phyloP scores from a whole-genome alignment of 2,797 vertebrate genomes.

The Hybognathus amarus region DNA sequence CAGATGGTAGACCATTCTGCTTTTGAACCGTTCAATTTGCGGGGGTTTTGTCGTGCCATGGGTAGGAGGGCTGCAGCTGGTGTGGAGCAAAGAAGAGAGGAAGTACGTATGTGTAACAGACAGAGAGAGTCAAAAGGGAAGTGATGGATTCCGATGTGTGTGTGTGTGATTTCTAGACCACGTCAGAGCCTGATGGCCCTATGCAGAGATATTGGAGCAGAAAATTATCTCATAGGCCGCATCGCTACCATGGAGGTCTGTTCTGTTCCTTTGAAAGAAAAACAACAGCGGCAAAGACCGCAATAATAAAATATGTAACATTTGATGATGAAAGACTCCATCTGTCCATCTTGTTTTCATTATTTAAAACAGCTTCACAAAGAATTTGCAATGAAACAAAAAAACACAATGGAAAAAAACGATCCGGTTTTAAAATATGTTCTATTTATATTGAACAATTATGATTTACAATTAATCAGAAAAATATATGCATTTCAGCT shows the following conservation, averaged over 20 bases:
- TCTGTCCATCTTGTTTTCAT: slow-evolving; percentile 38
- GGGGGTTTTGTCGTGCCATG: slow-evolving; percentile 77
- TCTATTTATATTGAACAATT: not conserved
- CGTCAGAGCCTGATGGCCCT: slow-evolving; percentile 77
- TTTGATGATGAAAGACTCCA: slow-evolving; percentile 43
- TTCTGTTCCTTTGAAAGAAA: slow-evolving; percentile 49
- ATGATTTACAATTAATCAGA: not conserved
- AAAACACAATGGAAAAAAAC: not conserved
- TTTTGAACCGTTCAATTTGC: slow-evolving; percentile 80
- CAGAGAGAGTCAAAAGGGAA: slow-evolving; percentile 28
- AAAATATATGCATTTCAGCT: not conserved
- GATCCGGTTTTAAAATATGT: not conserved
- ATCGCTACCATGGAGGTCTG: slow-evolving; percentile 53
- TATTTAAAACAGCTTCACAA: slow-evolving; percentile 48
- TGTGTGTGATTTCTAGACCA: slow-evolving; percentile 74
- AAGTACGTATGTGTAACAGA: slow-evolving; percentile 29
- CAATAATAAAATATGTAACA: slow-evolving; percentile 51
- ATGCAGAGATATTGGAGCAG: slow-evolving; percentile 68
- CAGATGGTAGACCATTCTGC: slow-evolving; percentile 78
- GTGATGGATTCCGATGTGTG: slow-evolving; percentile 21
- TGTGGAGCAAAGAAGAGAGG: slow-evolving; percentile 66
- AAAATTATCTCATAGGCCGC: slow-evolving; percentile 57
- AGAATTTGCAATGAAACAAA: slow-evolving; percentile 15
- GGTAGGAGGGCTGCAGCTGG: slow-evolving; percentile 80
- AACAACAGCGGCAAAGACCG: slow-evolving; percentile 27